Evolutionary conservation across 2,797 vertebrate species (phyloP).

Genomic region (Macrochelys suwanniensis): DNA sequence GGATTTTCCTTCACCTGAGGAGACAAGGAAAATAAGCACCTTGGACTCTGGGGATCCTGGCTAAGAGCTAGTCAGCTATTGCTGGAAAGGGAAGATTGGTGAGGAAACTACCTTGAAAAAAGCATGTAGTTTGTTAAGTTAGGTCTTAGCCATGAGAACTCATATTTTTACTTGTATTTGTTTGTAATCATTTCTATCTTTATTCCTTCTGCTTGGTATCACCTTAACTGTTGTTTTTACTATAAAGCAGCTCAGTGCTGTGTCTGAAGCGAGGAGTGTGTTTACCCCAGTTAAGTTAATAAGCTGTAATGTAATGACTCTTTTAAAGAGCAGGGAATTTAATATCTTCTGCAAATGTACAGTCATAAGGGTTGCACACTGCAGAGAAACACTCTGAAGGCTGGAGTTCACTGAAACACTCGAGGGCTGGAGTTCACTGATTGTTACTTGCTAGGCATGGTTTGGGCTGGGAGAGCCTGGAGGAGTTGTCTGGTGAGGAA

Average conservation of each 20-base stretch:
- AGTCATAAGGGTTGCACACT: not conserved
- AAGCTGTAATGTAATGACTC: not conserved
- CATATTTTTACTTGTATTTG: not conserved
- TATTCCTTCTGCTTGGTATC: not conserved
- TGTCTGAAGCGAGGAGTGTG: not conserved
- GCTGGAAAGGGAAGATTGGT: not conserved
- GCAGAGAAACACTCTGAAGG: not conserved
- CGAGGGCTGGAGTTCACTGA: not conserved
- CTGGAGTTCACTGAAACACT: not conserved
- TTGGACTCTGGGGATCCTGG: not conserved
- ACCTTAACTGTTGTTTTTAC: not conserved
- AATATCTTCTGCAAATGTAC: not conserved
- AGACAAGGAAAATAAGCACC: not conserved
- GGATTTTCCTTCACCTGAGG: not conserved
- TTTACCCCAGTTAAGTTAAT: not conserved
- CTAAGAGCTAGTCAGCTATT: not conserved
- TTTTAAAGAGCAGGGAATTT: not conserved
- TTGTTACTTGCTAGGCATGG: not conserved
- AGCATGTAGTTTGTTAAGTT: not conserved
- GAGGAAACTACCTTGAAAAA: not conserved
- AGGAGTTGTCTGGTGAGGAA: not conserved
- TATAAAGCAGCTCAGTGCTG: not conserved
- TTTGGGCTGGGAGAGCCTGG: not conserved
- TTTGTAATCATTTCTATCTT: not conserved
- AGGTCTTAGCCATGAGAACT: not conserved